Evolutionary conservation across 2,113 vertebrate species (phyloP).

Genomic region (Coptodon bakossiorum): DNA sequence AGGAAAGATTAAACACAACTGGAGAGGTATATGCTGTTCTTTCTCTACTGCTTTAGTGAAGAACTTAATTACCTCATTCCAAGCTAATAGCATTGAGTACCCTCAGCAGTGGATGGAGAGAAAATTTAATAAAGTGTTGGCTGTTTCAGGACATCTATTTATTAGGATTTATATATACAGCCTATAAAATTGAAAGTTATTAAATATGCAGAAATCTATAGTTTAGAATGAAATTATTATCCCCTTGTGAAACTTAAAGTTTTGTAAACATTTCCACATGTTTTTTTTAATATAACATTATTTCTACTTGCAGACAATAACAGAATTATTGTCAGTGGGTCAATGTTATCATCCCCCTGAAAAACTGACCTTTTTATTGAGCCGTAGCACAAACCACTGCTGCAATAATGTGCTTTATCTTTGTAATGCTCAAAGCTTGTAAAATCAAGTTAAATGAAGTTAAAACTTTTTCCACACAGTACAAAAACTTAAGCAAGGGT

Average conservation of each 20-base stretch:
- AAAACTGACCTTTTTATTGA: not conserved
- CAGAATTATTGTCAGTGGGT: not conserved
- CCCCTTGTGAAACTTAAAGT: not conserved
- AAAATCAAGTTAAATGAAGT: not conserved
- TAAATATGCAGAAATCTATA: not conserved
- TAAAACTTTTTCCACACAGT: not conserved
- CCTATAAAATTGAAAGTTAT: not conserved
- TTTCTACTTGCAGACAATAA: not conserved
- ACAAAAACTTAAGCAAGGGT: not conserved
- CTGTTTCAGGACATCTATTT: not conserved
- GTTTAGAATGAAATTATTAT: not conserved
- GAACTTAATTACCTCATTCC: conserved; percentile 16
- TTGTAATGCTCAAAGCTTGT: not conserved
- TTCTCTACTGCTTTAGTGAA: not conserved
- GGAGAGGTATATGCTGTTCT: not conserved
- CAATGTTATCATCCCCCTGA: not conserved
- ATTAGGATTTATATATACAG: not conserved
- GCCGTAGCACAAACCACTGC: not conserved
- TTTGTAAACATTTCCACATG: not conserved
- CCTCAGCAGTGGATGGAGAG: not conserved
- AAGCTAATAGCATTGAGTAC: not conserved
- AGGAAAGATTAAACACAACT: not conserved
- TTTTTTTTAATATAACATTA: not conserved
- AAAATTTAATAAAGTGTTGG: not conserved
- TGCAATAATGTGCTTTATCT: not conserved